phyloP scores from a whole-genome alignment of 2,888 invertebrate genomes.

The Ptychoptera contaminata region DNA sequence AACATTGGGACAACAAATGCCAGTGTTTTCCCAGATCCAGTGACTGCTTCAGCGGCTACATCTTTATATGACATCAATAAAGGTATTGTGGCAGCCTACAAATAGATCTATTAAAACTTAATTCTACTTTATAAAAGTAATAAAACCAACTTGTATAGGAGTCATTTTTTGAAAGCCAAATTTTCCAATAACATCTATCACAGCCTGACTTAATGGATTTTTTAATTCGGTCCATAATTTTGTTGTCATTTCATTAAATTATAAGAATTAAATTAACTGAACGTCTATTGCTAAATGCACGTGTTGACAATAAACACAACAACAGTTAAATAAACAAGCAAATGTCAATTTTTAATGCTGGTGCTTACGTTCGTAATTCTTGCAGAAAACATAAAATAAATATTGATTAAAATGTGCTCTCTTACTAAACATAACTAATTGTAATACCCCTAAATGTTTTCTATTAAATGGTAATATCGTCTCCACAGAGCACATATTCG shows the following conservation, averaged over 20 bases:
- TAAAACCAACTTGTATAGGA: conserved; percentile 36
- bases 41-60: conserved; percentile 95
- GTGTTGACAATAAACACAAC: too few species aligned
- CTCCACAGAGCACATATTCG: too few species aligned
- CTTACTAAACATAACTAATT: too few species aligned
- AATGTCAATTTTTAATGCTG: too few species aligned
- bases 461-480: too few species aligned
- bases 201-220: conserved; percentile 31
- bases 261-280: background rate
- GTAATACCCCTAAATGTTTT: too few species aligned
- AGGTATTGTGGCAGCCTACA: conserved; percentile 77
- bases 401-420: too few species aligned
- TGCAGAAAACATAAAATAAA: too few species aligned
- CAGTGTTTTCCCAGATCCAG: conserved; percentile 95
- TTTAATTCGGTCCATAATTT: conserved; percentile 31
- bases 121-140: background rate
- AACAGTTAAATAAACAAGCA: too few species aligned
- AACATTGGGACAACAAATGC: conserved; percentile 88
- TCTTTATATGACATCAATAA: conserved; percentile 80
- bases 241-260: conserved; percentile 10
- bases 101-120: background rate
- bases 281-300: background rate
- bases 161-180: conserved; percentile 41
- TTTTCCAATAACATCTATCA: conserved; percentile 35
- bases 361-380: too few species aligned